Conservation (phyloP, 2,113 vertebrate genomes). For the Motacilla alba region DNA sequence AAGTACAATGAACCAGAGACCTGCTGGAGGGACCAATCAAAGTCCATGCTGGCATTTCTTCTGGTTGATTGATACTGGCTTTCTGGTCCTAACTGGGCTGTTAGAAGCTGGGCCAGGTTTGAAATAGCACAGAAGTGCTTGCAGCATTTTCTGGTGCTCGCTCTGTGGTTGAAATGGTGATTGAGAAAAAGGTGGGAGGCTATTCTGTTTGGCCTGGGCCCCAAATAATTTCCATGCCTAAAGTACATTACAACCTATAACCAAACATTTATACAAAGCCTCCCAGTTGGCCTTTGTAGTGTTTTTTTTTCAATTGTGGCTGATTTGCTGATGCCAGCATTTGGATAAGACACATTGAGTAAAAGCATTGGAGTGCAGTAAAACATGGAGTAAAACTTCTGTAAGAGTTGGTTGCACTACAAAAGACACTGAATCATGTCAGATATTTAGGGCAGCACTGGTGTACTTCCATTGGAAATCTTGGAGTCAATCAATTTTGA, state of each 20-base stretch:
- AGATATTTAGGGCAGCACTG: not conserved
- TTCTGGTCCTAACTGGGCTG: not conserved
- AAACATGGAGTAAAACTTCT: not conserved
- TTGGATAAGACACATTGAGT: not conserved
- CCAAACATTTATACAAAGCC: not conserved
- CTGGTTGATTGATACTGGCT: conserved; percentile 5
- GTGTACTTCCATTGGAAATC: not conserved
- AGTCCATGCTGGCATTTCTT: not conserved
- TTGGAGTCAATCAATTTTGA: not conserved
- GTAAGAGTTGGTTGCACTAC: not conserved
- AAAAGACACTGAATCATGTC: not conserved
- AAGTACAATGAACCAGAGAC: not conserved
- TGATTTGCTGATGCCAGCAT: not conserved
- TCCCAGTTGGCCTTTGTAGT: not conserved
- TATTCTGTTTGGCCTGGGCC: not conserved
- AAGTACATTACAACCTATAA: not conserved
- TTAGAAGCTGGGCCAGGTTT: not conserved
- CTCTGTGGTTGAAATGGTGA: not conserved
- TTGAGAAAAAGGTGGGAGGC: not conserved
- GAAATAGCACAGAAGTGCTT: not conserved
- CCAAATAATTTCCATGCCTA: not conserved
- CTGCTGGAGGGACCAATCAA: not conserved
- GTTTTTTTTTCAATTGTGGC: not conserved
- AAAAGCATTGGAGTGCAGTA: not conserved
- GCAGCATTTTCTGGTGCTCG: not conserved